Conservation (phyloP, 1,140 invertebrate species). For the Micrasema longulum region DNA sequence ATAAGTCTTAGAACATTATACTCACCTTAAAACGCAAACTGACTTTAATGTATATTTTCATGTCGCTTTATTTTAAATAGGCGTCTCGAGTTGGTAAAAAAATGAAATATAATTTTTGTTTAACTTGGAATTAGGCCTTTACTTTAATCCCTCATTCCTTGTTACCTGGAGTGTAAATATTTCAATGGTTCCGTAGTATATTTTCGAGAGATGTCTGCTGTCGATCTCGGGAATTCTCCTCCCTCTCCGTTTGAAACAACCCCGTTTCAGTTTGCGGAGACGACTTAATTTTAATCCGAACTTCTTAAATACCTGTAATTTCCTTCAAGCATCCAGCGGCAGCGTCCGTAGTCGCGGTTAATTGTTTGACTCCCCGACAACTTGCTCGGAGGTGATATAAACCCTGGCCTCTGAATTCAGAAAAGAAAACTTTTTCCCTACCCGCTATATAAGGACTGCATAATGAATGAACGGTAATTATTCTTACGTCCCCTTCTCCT, state of each 20-base stretch:
- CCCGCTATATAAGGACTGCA: slow-evolving; percentile 58
- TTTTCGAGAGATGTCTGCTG: neutral
- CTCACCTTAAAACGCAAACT: neutral
- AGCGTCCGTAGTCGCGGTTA: slow-evolving; percentile 53
- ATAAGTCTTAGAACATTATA: slow-evolving; percentile 37
- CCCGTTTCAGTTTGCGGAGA: slow-evolving; percentile 16
- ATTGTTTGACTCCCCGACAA: slow-evolving; percentile 60
- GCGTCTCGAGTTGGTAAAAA: no score
- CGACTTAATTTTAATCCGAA: slow-evolving; percentile 53
- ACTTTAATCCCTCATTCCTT: no score
- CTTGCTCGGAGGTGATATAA: slow-evolving; percentile 58
- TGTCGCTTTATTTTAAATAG: no score
- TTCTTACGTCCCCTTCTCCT: slow-evolving; percentile 58
- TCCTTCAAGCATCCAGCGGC: slow-evolving; percentile 13
- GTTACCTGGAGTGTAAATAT: no score
- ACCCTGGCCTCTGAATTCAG: slow-evolving; percentile 45
- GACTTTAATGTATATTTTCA: slow-evolving; percentile 11
- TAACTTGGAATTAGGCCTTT: no score
- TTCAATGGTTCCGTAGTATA: no score
- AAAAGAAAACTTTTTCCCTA: slow-evolving; percentile 46
- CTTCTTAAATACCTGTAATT: slow-evolving; percentile 53
- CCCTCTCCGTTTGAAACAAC: neutral
- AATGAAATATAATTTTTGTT: no score
- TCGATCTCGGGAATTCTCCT: neutral
- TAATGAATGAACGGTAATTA: slow-evolving; percentile 64